Conservation (phyloP, 2,113 vertebrate species). For the Misgurnus mizolepis region DNA sequence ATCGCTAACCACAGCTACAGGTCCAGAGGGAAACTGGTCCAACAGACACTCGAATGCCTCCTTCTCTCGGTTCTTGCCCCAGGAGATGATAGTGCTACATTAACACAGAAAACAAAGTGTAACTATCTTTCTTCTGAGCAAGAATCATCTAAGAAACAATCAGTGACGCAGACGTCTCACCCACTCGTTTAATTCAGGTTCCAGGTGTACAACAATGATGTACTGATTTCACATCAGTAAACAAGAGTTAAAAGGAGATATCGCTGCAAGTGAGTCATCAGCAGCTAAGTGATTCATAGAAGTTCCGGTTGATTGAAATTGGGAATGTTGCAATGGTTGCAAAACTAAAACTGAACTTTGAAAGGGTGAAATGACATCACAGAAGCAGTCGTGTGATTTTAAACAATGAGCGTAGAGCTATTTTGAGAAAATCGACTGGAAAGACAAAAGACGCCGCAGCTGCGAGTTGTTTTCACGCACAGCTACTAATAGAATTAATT, state of each 20-base stretch:
- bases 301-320: not conserved
- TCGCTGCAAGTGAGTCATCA: not conserved
- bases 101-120: conserved; percentile 1
- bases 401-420: not conserved
- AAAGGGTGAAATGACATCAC: not conserved
- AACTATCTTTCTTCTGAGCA: not conserved
- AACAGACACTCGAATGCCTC: conserved; percentile 74
- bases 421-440: not conserved
- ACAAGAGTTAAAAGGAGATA: not conserved
- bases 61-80: conserved; percentile 72
- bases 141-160: not conserved
- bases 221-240: not conserved
- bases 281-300: not conserved
- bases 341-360: not conserved
- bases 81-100: conserved; percentile 76
- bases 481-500: conserved; percentile 39
- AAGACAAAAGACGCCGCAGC: not conserved
- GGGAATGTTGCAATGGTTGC: not conserved
- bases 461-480: not conserved
- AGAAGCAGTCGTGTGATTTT: not conserved
- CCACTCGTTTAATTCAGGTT: conserved; percentile 3
- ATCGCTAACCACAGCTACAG: conserved; percentile 77
- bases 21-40: conserved; percentile 71
- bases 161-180: not conserved
- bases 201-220: not conserved